Evolutionary conservation across 2,888 invertebrate genomes (phyloP).

Genomic region (Cryptosula pallasiana): DNA sequence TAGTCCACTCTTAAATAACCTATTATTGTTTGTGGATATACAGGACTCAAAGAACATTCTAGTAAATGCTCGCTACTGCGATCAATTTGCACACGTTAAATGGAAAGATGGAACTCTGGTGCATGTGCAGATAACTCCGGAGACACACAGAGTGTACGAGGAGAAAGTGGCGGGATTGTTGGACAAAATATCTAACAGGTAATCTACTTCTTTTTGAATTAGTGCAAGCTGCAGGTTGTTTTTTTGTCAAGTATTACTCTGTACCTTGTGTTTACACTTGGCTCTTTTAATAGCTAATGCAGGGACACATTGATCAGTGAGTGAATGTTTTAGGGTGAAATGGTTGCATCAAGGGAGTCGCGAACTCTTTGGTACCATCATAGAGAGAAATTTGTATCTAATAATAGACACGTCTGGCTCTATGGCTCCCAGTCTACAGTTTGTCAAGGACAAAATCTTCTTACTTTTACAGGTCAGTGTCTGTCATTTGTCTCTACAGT

Average conservation of each 20-base stretch:
- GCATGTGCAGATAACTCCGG: slow-evolving; percentile 52
- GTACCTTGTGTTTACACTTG: too few species aligned
- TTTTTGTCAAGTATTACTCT: too few species aligned
- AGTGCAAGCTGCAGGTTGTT: too few species aligned
- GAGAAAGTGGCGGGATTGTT: slow-evolving; percentile 29
- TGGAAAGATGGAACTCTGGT: slow-evolving; percentile 52
- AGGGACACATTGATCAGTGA: too few species aligned
- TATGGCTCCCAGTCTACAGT: slow-evolving; percentile 50
- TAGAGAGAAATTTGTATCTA: slow-evolving; percentile 51
- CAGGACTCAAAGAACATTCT: slow-evolving; percentile 38
- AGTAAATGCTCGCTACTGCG: slow-evolving; percentile 52
- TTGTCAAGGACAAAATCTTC: slow-evolving; percentile 51
- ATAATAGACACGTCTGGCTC: slow-evolving; percentile 52
- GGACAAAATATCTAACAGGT: background rate
- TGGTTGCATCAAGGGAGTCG: slow-evolving; percentile 53
- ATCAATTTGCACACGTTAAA: slow-evolving; percentile 49
- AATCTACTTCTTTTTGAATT: background rate
- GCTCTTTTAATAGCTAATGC: too few species aligned
- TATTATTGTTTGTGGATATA: background rate
- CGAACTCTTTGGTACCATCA: slow-evolving; percentile 52
- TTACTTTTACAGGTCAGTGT: slow-evolving; percentile 48
- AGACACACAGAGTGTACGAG: slow-evolving; percentile 48
- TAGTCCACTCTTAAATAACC: too few species aligned
- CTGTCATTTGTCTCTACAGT: background rate
- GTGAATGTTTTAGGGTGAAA: slow-evolving; percentile 45